A percentile compares a stretch with the other conserved stretches of the same genome.
Evolutionary conservation across 1,140 invertebrate genomes (phyloP).

Genomic region (Centruroides vittatus): DNA sequence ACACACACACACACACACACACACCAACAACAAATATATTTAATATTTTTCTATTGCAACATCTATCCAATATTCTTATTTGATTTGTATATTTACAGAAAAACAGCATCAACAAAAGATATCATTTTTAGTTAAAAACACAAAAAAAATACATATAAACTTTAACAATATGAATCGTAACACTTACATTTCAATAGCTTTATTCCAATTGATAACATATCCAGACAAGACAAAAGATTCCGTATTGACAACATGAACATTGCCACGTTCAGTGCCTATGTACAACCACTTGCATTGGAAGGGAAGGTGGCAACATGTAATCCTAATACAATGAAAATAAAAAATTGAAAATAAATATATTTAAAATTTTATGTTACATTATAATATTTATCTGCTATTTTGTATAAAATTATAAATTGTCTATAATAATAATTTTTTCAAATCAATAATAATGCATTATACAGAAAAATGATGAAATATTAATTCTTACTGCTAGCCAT

Average conservation of each 20-base stretch:
- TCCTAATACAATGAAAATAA: not conserved
- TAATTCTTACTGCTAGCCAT: too few species aligned
- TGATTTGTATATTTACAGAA: too few species aligned
- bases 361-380: not conserved
- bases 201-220: conserved; percentile 99
- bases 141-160: too few species aligned
- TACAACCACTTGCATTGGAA: conserved; percentile 98
- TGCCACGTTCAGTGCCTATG: conserved; percentile 93
- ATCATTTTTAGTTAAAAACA: too few species aligned
- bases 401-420: not conserved
- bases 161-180: not conserved
- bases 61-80: too few species aligned
- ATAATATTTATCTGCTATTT: not conserved
- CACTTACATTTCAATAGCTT: conserved; percentile 98
- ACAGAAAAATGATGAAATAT: too few species aligned
- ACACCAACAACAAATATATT: too few species aligned
- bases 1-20: too few species aligned
- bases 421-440: not conserved
- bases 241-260: conserved; percentile 93
- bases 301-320: conserved; percentile 41
- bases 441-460: too few species aligned
- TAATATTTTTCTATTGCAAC: too few species aligned
- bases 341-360: not conserved
- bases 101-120: too few species aligned
- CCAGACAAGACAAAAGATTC: conserved; percentile 91